These are phyloP conservation scores for Drosophila ohnishii DNA, from an alignment of 1,140 invertebrate species.

Conservation along the genomic window DNA sequence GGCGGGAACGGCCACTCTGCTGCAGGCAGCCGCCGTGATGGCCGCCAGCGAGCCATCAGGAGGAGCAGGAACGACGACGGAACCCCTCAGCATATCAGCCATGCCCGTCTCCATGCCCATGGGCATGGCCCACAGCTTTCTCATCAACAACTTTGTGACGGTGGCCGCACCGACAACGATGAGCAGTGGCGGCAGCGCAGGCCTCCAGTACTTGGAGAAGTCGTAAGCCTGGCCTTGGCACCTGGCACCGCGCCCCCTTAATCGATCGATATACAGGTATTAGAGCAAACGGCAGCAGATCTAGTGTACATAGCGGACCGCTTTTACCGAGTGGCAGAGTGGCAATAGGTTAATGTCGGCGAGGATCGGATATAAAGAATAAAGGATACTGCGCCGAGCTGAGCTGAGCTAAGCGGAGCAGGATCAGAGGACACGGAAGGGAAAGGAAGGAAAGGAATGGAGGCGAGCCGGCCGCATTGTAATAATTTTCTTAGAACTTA, in stretches of 20 bases:
- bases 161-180: slow-evolving; percentile 64
- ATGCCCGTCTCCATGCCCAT: slow-evolving; percentile 61
- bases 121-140: slow-evolving; percentile 71
- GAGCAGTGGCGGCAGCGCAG: slow-evolving; percentile 33
- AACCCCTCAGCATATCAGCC: slow-evolving; percentile 76
- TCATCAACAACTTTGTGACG: slow-evolving; percentile 76
- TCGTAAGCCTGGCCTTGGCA: slow-evolving; percentile 39
- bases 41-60: slow-evolving; percentile 49
- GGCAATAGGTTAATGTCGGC: slow-evolving; percentile 36
- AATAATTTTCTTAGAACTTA: slow-evolving; percentile 68
- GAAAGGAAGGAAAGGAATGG: neutral
- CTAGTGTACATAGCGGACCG: slow-evolving; percentile 55
- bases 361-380: slow-evolving; percentile 11
- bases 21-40: slow-evolving; percentile 72
- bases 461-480: slow-evolving; percentile 58
- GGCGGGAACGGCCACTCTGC: slow-evolving; percentile 57
- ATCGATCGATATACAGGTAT: slow-evolving; percentile 73
- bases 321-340: slow-evolving; percentile 24
- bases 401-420: slow-evolving; percentile 39
- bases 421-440: neutral
- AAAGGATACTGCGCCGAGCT: slow-evolving; percentile 32
- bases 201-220: slow-evolving; percentile 71
- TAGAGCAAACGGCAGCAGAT: slow-evolving; percentile 67
- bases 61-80: slow-evolving; percentile 11
- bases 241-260: slow-evolving; percentile 8